Evolutionary conservation across 1,140 invertebrate genomes (phyloP), one percentile per base, ranked within the genome.

Genomic region (Drosophila sulfurigaster): DNA sequence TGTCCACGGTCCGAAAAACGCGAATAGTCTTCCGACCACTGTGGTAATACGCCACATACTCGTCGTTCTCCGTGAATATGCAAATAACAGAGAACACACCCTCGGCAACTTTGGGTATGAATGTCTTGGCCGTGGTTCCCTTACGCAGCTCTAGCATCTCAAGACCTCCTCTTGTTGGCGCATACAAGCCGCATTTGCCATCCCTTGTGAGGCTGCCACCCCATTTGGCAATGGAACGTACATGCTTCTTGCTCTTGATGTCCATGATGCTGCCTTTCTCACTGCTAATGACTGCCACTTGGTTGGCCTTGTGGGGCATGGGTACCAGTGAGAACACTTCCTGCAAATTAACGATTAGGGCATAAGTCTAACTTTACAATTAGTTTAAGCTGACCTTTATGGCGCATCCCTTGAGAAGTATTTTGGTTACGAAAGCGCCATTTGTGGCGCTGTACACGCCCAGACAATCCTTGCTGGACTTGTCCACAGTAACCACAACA

Each of bases 1-100:
- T 97, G 92, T 99, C 98, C 1, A 94, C 93, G 3, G 97, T 96
- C 82, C 98, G 95, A 92, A 99, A 99, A 5, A 99, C 96, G 66
- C 98, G 94, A 51, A 99, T 94, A 6, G 98, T 99, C 93, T 98
- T 97, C 74, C 96, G 95, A 0, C 91, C 91, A 78, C 97, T 98
- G 91, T 99, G 98, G 83, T 99, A 99, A 92, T 99, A 99, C 2
- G 99, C 94, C 4, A 99, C 98, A 82, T 99, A 99, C 79, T 98
- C 96, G 83, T 99, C 98, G 7, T 96, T 98, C 74, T 96, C 96
- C 43, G 98, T 99, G 91, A 99, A 99, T 93, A 97, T 95, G 52
- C 97, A 97, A 75, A 98, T 97, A 20, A 99, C 97, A 10, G 96
- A 98, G 92, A 99, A 99, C 0, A 99, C 98, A 2, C 99, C 99